Conservation (phyloP, 2,797 vertebrate genomes). For the Chrosomus eos region DNA sequence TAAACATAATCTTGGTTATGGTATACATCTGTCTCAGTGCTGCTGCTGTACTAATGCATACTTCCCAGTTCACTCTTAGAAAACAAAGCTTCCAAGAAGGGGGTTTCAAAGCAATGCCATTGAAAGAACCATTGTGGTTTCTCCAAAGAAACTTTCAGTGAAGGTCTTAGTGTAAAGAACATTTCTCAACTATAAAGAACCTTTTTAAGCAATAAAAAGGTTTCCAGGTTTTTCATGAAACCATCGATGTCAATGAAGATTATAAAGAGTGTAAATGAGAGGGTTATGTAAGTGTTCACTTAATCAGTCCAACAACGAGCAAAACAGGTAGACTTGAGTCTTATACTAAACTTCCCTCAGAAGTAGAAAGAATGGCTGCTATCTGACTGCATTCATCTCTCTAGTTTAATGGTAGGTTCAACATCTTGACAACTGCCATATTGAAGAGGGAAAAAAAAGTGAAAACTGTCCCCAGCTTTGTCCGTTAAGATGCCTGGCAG, state of each 20-base stretch:
- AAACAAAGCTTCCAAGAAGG: background rate
- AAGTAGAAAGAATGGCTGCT: constrained; percentile 3
- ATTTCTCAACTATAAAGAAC: background rate
- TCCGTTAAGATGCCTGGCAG: constrained; percentile 35
- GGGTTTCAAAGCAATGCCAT: background rate
- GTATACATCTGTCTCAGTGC: constrained; percentile 1
- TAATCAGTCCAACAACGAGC: background rate
- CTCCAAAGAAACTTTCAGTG: background rate
- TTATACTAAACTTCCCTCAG: background rate
- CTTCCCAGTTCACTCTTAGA: background rate
- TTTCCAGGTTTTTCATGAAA: background rate
- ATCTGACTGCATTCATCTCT: constrained; percentile 16
- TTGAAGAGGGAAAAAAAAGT: background rate
- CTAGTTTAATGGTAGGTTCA: constrained; percentile 25
- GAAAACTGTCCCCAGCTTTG: constrained; percentile 18
- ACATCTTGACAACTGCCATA: constrained; percentile 34
- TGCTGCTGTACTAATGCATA: background rate
- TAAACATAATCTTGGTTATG: constrained; percentile 23
- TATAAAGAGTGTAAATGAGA: background rate
- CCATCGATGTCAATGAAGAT: background rate
- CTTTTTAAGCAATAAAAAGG: background rate
- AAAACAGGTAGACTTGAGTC: background rate
- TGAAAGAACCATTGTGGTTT: background rate
- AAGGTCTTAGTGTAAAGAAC: background rate
- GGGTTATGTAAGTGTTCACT: background rate